Conservation (phyloP, 2,888 invertebrate genomes). For the Ectemnius continuus region DNA sequence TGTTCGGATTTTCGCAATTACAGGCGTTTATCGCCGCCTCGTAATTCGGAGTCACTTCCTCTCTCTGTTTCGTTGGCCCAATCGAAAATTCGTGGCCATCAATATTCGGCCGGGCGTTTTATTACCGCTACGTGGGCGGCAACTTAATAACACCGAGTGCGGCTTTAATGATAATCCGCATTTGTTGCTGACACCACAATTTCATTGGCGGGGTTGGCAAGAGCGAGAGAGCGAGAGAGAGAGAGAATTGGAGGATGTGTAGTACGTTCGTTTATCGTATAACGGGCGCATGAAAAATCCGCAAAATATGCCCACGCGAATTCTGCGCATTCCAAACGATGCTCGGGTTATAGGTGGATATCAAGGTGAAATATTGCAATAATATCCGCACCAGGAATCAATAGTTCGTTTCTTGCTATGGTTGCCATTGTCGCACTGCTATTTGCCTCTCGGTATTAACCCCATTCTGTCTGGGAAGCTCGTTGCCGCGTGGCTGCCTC, state of each 20-base stretch:
- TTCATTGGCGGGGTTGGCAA: background rate
- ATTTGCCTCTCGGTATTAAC: too few species aligned
- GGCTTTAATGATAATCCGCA: slow-evolving; percentile 12
- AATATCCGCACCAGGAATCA: background rate
- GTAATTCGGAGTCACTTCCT: background rate
- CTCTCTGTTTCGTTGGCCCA: background rate
- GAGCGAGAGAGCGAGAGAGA: background rate
- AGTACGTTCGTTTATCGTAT: slow-evolving; percentile 1
- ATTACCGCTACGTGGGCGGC: slow-evolving; percentile 7
- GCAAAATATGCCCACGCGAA: background rate
- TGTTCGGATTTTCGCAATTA: background rate
- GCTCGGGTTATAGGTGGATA: background rate
- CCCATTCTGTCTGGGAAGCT: too few species aligned
- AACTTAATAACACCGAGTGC: background rate
- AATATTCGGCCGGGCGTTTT: slow-evolving; percentile 3
- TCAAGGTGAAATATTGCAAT: background rate
- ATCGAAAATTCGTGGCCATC: slow-evolving; percentile 4
- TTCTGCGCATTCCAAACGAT: background rate
- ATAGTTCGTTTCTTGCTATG: background rate
- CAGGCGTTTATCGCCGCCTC: background rate
- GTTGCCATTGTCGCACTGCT: background rate
- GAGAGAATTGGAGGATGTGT: background rate
- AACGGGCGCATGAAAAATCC: background rate
- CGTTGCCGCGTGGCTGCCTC: too few species aligned
- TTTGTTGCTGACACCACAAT: background rate